Conservation (phyloP, 2,888 invertebrate species). For the Epirrhoe tristata region DNA sequence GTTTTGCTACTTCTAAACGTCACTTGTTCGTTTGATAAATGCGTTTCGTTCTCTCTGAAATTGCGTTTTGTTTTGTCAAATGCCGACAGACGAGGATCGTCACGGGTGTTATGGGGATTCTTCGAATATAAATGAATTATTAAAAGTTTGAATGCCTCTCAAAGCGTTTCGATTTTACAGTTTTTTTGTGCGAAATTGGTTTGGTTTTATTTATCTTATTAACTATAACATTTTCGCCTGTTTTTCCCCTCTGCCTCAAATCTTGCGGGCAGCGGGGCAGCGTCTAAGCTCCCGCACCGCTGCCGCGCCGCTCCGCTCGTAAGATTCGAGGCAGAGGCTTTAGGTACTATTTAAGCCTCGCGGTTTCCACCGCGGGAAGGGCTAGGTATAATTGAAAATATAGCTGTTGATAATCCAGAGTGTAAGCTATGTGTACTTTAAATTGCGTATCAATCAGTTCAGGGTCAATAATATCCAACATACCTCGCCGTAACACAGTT, state of each 20-base stretch:
- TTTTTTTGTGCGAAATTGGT: conserved; percentile 40
- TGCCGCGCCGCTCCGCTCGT: too few species aligned
- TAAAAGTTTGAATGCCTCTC: conserved; percentile 48
- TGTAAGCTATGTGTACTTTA: too few species aligned
- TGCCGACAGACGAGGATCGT: conserved; percentile 70
- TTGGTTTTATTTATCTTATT: conserved; percentile 42
- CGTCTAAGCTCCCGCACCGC: too few species aligned
- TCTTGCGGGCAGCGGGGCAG: too few species aligned
- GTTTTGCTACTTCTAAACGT: conserved; percentile 84
- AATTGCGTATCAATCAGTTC: too few species aligned
- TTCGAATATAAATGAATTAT: conserved; percentile 52
- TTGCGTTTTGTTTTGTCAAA: conserved; percentile 72
- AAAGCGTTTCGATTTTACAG: conserved; percentile 47
- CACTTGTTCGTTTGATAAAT: conserved; percentile 82
- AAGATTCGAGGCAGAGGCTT: too few species aligned
- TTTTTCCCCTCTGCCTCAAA: neutral
- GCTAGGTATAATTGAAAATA: too few species aligned
- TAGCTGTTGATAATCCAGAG: too few species aligned
- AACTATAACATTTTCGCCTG: neutral
- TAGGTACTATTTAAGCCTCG: too few species aligned
- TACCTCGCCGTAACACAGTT: too few species aligned
- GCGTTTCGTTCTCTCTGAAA: conserved; percentile 72
- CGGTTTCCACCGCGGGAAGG: too few species aligned
- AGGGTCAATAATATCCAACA: too few species aligned
- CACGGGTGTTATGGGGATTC: conserved; percentile 52